phyloP scores from a whole-genome alignment of 2,888 invertebrate species.

The Melitaea athalia region DNA sequence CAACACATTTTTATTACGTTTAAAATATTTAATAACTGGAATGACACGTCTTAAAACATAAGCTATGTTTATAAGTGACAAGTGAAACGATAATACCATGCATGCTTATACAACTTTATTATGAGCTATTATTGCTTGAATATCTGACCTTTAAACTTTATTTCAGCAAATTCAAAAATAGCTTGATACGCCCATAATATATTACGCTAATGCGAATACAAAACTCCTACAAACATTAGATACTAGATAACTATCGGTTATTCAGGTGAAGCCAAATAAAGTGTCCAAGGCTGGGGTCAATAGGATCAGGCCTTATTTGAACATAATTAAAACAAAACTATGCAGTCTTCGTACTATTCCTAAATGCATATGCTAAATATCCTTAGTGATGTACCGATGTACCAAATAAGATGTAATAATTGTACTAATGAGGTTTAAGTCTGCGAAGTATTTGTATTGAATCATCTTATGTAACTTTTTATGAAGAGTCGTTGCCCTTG shows the following conservation, averaged over 20 bases:
- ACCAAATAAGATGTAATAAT: constrained; percentile 17
- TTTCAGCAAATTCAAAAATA: constrained; percentile 11
- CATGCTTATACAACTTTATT: too few species aligned
- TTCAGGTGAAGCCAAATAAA: constrained; percentile 37
- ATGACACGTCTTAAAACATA: too few species aligned
- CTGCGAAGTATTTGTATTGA: neutral
- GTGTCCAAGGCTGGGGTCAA: constrained; percentile 37
- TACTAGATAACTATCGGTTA: constrained; percentile 33
- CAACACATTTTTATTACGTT: too few species aligned
- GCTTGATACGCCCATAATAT: constrained; percentile 19
- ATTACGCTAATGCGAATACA: constrained; percentile 10
- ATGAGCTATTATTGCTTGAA: neutral
- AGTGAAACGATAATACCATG: neutral
- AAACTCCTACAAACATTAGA: constrained; percentile 27
- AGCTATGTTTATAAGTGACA: neutral
- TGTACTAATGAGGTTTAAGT: neutral
- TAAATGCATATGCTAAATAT: constrained; percentile 22
- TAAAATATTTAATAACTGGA: too few species aligned
- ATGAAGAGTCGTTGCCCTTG: neutral
- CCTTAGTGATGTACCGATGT: constrained; percentile 20
- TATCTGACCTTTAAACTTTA: constrained; percentile 8
- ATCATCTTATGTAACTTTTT: constrained; percentile 1
- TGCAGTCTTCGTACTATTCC: constrained; percentile 18
- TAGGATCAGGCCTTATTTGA: constrained; percentile 36
- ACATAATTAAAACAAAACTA: constrained; percentile 20